Evolutionary conservation across 2,113 vertebrate species (phyloP).

Genomic region (Lamprotornis superbus): DNA sequence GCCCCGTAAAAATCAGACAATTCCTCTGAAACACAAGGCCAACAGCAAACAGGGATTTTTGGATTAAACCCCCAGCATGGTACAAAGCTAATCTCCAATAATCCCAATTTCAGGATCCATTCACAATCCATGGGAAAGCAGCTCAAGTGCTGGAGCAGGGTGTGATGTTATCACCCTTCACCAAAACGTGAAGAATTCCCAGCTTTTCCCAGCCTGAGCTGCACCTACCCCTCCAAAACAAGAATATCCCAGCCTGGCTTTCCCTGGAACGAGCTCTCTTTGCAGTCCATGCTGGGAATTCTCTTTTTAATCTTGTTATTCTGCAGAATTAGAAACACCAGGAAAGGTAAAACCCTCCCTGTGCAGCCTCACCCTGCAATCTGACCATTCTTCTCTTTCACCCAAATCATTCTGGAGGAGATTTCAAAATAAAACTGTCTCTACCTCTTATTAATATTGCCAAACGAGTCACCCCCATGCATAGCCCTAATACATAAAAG

Average conservation of each 20-base stretch:
- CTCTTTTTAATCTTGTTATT: neutral
- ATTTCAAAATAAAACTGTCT: conserved; percentile 16
- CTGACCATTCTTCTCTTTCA: neutral
- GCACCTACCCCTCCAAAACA: neutral
- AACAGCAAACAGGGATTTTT: no score
- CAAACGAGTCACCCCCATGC: conserved; percentile 1
- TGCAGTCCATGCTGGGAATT: neutral
- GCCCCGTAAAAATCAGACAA: neutral
- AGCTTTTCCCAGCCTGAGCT: neutral
- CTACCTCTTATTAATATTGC: neutral
- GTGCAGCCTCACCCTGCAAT: neutral
- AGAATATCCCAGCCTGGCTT: neutral
- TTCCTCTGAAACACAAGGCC: neutral
- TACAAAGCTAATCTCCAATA: no score
- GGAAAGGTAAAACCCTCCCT: neutral
- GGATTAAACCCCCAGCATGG: no score
- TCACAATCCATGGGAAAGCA: neutral
- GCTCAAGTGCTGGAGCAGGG: neutral
- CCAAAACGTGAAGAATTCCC: accelerated
- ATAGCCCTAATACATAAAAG: neutral
- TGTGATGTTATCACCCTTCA: neutral
- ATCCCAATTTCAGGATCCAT: neutral
- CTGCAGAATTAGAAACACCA: neutral
- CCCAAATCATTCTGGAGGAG: neutral
- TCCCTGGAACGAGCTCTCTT: neutral